Percentiles rank a stretch among this genome's conserved stretches.
These are phyloP conservation scores for Channa striata DNA, from an alignment of 2,797 vertebrate species.

Conservation along the genomic window DNA sequence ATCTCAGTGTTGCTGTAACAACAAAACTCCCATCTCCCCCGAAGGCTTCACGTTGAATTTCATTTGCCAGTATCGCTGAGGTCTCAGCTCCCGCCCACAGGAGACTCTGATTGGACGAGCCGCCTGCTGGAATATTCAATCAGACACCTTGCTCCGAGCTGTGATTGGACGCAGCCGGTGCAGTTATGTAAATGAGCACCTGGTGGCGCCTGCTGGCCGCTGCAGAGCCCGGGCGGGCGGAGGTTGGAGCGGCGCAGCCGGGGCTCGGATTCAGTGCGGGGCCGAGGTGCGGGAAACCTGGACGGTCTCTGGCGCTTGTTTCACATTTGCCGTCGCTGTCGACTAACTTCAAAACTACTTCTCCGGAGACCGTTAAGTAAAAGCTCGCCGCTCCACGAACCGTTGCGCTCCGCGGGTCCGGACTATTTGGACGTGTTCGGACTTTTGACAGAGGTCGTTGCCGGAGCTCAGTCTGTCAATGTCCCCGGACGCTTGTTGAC, in stretches of 20 bases:
- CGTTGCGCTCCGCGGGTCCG: neutral
- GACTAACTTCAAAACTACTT: slow-evolving; percentile 17
- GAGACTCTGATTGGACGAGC: slow-evolving; percentile 73
- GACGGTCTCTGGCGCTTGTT: neutral
- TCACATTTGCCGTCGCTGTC: neutral
- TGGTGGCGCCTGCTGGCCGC: slow-evolving; percentile 80
- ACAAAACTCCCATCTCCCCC: slow-evolving; percentile 52
- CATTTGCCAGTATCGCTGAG: slow-evolving; percentile 49
- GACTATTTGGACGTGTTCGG: slow-evolving; percentile 42
- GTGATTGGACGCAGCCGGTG: slow-evolving; percentile 83
- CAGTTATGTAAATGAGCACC: slow-evolving; percentile 89
- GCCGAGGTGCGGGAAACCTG: neutral
- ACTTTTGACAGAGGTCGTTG: slow-evolving; percentile 60
- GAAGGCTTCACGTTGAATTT: slow-evolving; percentile 51
- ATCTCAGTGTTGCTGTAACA: slow-evolving; percentile 54
- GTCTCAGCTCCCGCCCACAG: slow-evolving; percentile 62
- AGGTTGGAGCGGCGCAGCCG: slow-evolving; percentile 45
- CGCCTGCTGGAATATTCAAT: slow-evolving; percentile 71
- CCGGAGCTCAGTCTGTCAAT: slow-evolving; percentile 58
- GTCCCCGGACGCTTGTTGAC: slow-evolving; percentile 21
- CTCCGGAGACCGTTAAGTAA: neutral
- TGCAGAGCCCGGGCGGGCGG: slow-evolving; percentile 47
- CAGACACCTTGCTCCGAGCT: slow-evolving; percentile 71
- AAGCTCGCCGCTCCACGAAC: neutral
- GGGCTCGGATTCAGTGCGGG: slow-evolving; percentile 26